Percentiles rank a stretch among this genome's conserved stretches.
Evolutionary conservation across 1,140 invertebrate species (phyloP).

Genomic region (Centruroides vittatus): DNA sequence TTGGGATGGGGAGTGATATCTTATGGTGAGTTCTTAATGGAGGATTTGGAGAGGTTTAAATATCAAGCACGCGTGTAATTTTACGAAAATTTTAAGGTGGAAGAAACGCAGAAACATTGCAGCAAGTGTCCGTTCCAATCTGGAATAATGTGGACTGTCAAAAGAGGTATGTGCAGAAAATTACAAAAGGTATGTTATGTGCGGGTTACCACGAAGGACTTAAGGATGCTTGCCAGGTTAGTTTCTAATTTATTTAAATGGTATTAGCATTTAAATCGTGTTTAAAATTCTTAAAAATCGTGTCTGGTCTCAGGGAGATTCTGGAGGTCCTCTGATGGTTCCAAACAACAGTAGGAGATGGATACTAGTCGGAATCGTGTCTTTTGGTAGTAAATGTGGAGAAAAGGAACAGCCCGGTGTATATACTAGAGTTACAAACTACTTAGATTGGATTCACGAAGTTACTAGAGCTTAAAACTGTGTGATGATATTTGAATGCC

Average conservation of each 20-base stretch:
- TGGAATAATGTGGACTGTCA: conserved; percentile 36
- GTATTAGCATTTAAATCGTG: no score
- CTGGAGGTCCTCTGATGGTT: conserved; percentile 44
- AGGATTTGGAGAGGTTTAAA: no score
- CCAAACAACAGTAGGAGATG: conserved; percentile 13
- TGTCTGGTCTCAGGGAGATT: conserved; percentile 39
- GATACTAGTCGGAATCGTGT: conserved; percentile 29
- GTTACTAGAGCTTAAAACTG: no score
- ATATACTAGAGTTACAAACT: conserved; percentile 23
- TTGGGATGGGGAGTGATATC: conserved; percentile 74
- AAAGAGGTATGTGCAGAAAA: conserved; percentile 42
- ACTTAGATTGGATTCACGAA: conserved; percentile 16
- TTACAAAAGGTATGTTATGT: conserved; percentile 49
- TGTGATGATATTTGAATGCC: no score
- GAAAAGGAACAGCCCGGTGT: conserved; percentile 41
- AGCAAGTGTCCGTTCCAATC: conserved; percentile 43
- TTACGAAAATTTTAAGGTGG: conserved; percentile 22
- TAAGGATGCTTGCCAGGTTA: conserved; percentile 78
- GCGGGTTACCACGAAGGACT: conserved; percentile 76
- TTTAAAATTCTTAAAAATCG: no score
- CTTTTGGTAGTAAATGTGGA: conserved; percentile 42
- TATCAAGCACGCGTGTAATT: no score
- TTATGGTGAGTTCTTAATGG: conserved; percentile 19
- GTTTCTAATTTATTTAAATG: no score
- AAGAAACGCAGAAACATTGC: conserved; percentile 36